Base-by-base conservation (phyloP, 2,797 vertebrate genomes). In the Gymnopithys bicolor region DNA sequence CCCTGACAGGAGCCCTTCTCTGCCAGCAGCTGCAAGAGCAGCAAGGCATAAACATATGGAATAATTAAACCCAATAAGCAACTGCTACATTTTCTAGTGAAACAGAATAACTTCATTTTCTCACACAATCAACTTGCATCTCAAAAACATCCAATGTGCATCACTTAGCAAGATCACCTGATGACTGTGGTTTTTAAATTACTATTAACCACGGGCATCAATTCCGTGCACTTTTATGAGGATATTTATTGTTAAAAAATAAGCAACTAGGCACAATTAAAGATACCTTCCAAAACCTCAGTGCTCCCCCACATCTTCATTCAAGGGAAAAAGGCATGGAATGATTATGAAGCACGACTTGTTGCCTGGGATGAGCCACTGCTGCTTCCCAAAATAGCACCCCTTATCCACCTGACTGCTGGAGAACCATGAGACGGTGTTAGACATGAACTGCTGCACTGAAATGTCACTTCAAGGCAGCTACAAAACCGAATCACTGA, bases 21-120 rank as follows among this genome's bases (percentile, higher is more conserved):
- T 91, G 87, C 91, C 35, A 53, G 48, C 92, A 96, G 92, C 95
- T 95, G 89, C 87, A 49, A 9, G 59, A 95, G 73, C 19, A 70
- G 71, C 70, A 69, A 45, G 5, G 19, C n/a, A 18, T 24, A 76
- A 90, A 59, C 37, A 27, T 52, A 70, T 67, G 92, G 87, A 90
- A 78, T 56, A 83, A 93, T 52, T 83, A 95, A 87, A 55, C 28
- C 19, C 32, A 81, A 27, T 84, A 91, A 96, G 37, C 63, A 85
- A 89, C 79, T 55, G 68, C 85, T 63, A 51, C 35, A 32, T 95
- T 91, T 93, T 60, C 70, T 66, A 70, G 86, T 32, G 68, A 89
- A 69, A 79, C 7, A 69, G 12, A 90, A 74, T 32, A 85, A 27
- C 37, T 81, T 64, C 5, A 25, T 90, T 86, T 84, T 52, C 78